Base-by-base conservation (phyloP, 2,797 vertebrate species). In the Oreonectes daqikongensis region DNA sequence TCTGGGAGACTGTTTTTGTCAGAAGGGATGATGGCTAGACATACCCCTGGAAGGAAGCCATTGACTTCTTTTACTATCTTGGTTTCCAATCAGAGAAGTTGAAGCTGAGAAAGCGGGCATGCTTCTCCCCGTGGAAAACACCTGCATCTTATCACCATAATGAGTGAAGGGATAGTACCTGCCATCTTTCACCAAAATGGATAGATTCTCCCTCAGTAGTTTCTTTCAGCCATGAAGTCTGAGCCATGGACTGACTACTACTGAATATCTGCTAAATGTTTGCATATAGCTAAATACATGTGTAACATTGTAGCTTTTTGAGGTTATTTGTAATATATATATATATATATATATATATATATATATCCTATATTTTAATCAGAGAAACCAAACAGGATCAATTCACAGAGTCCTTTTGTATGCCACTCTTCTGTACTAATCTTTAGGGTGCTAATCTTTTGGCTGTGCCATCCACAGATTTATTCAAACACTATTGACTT, bases 141-240 rank as follows among this genome's bases (percentile, higher is more conserved):
- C 87, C 87, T 90, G 87, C 88, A 84, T 88, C 84, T 91, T 88
- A 89, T 90, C 89, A 89, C 85, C 87, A 59, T 84, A 81, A 82
- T 79, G n/a, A 64, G 79, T 28, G 65, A 85, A 84, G 81, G 82
- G 84, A 78, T 87, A 57, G 12, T 78, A 81, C 89, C 79, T 72
- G 73, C 60, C 70, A 81, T 83, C 82, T 78, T 59, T 42, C 22
- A 59, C 77, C 35, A 32, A 63, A 35, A 42, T 48, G 14, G 38
- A 44, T 17, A 24, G 42, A 66, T 55, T 57, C 53, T n/a, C 32
- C 28, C 11, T 14, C 26, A 30, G 55, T 59, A 17, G 20, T n/a
- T 22, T 24, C 22, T 53, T 11, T 14, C 28, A 69, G 32, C 40
- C 2, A 2, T 69, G 66, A 61, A 14, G 15, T 44, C 15, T 38